phyloP scores from a whole-genome alignment of 1,140 invertebrate species.

The Drosophila novamexicana region DNA sequence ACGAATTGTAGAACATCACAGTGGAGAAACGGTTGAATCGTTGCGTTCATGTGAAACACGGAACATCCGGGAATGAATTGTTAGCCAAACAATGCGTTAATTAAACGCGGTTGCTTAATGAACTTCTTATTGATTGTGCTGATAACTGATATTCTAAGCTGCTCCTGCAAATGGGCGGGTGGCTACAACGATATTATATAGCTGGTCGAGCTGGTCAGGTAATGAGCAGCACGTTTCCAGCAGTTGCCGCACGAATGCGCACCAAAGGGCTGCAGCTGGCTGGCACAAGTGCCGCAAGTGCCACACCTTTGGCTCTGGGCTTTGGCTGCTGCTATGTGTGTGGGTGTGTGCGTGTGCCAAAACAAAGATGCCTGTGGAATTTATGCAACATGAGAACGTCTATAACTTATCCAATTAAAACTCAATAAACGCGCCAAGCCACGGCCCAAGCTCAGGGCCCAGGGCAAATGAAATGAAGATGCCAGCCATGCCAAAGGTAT shows the following conservation, averaged over 20 bases:
- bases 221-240: slow-evolving; percentile 69
- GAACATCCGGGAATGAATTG: slow-evolving; percentile 11
- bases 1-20: slow-evolving; percentile 44
- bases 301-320: slow-evolving; percentile 17
- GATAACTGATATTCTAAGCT: slow-evolving; percentile 27
- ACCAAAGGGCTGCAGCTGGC: slow-evolving; percentile 22
- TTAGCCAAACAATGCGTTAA: slow-evolving; percentile 52
- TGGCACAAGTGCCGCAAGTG: background rate
- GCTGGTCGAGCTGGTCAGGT: slow-evolving; percentile 35
- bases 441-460: background rate
- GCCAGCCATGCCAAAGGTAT: slow-evolving; percentile 53
- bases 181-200: too few relatives aligned
- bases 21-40: slow-evolving; percentile 1
- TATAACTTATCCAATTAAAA: slow-evolving; percentile 83
- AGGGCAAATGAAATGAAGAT: slow-evolving; percentile 67
- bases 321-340: background rate
- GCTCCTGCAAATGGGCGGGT: background rate
- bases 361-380: slow-evolving; percentile 76
- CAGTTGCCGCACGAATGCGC: slow-evolving; percentile 67
- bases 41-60: background rate
- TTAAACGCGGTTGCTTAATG: slow-evolving; percentile 58
- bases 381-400: slow-evolving; percentile 81
- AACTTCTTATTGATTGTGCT: slow-evolving; percentile 58
- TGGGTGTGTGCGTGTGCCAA: slow-evolving; percentile 56
- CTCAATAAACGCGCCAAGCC: slow-evolving; percentile 73